phyloP scores from a whole-genome alignment of 2,113 vertebrate genomes.

The Falcunculus frontatus region DNA sequence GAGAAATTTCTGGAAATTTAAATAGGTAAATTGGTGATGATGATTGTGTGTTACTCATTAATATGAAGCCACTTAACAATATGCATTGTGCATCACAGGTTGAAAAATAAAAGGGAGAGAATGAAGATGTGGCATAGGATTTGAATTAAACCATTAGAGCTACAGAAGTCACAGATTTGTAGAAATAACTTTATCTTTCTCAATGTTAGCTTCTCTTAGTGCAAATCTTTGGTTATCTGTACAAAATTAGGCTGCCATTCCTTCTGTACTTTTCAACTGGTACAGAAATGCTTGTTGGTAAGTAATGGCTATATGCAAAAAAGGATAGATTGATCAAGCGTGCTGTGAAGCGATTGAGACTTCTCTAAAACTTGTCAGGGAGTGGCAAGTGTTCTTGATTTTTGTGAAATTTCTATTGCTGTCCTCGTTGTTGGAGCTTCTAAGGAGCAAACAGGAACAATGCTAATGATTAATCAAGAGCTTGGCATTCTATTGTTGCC shows the following conservation, averaged over 20 bases:
- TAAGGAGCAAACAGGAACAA: background rate
- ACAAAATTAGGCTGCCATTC: background rate
- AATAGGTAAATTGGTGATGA: background rate
- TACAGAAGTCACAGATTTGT: background rate
- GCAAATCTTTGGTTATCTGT: background rate
- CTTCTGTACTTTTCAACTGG: background rate
- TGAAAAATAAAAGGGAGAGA: background rate
- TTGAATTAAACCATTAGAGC: background rate
- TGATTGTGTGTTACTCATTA: background rate
- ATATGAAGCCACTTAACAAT: background rate
- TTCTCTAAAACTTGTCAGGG: background rate
- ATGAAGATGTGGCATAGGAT: background rate
- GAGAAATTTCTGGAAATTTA: background rate
- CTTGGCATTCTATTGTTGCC: background rate
- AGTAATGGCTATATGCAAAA: background rate
- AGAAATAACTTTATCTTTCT: background rate
- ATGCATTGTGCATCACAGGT: background rate
- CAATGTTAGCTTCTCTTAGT: background rate
- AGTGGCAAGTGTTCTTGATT: background rate
- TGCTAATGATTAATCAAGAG: background rate
- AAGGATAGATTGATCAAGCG: background rate
- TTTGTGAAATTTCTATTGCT: background rate
- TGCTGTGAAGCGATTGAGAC: background rate
- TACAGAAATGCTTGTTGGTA: background rate
- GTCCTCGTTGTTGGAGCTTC: background rate